Percentiles rank a stretch among this genome's conserved stretches.
These are phyloP conservation scores for Mechanitis mazaeus DNA, from an alignment of 2,888 invertebrate species.

Conservation along the genomic window DNA sequence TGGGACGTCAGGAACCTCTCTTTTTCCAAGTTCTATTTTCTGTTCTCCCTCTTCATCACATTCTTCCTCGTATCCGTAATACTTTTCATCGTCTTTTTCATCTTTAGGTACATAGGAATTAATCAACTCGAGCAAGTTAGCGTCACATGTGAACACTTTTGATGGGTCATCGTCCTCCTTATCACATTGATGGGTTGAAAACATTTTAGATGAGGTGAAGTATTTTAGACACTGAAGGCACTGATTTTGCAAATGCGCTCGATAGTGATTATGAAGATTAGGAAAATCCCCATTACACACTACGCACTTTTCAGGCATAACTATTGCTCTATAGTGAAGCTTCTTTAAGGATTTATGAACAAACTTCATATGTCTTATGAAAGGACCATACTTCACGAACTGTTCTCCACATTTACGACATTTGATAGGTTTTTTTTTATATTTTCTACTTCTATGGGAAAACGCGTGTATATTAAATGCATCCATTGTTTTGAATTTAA, in stretches of 20 bases:
- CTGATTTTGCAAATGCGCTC: constrained; percentile 76
- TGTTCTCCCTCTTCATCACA: constrained; percentile 42
- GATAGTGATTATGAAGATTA: constrained; percentile 78
- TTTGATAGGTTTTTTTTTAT: constrained; percentile 63
- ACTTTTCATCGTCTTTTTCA: constrained; percentile 63
- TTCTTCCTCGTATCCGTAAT: constrained; percentile 56
- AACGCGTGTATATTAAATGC: constrained; percentile 71
- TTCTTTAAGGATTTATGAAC: constrained; percentile 61
- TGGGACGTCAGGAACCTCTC: constrained; percentile 18
- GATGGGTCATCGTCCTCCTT: constrained; percentile 54
- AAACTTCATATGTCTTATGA: constrained; percentile 61
- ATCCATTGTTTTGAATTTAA: constrained; percentile 69
- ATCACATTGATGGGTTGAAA: constrained; percentile 55
- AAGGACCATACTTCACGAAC: constrained; percentile 66
- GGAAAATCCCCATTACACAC: constrained; percentile 78
- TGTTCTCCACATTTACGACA: constrained; percentile 64
- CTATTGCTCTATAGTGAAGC: constrained; percentile 59
- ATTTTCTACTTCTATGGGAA: constrained; percentile 67
- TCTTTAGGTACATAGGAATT: constrained; percentile 61
- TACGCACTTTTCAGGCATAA: constrained; percentile 75
- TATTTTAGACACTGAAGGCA: constrained; percentile 69
- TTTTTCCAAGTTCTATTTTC: constrained; percentile 26
- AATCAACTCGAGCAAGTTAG: constrained; percentile 50
- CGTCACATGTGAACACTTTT: constrained; percentile 61
- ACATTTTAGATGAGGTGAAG: constrained; percentile 58